A percentile compares a stretch with the other conserved stretches of the same genome.
Conservation (phyloP, 2,888 invertebrate species). For the Heteromurus nitidus region DNA sequence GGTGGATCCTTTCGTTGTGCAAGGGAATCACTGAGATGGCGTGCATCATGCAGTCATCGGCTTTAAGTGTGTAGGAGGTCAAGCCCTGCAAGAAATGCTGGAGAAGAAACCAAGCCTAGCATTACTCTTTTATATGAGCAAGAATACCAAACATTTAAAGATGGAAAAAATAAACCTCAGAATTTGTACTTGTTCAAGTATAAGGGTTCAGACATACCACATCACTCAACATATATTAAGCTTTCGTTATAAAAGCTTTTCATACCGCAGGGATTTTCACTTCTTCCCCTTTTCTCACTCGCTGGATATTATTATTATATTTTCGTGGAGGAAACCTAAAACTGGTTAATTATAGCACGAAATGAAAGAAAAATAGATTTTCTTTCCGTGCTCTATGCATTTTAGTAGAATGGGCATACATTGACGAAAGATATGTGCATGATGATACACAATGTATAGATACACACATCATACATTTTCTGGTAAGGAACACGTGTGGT, state of each 20-base stretch:
- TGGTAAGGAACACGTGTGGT: slow-evolving; percentile 9
- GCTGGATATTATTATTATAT: not conserved
- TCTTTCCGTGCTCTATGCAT: not conserved
- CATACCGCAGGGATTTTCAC: slow-evolving; percentile 6
- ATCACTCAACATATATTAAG: not conserved
- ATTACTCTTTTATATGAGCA: not conserved
- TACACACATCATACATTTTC: too few species aligned
- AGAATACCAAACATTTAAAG: not conserved
- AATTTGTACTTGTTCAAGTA: not conserved
- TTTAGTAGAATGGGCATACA: too few species aligned
- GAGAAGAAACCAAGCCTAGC: too few species aligned
- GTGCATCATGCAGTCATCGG: slow-evolving; percentile 39
- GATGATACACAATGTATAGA: too few species aligned
- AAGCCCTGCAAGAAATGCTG: slow-evolving; percentile 8
- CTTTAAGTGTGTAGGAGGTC: slow-evolving; percentile 38
- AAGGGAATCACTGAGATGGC: slow-evolving; percentile 10
- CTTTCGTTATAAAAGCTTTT: too few species aligned
- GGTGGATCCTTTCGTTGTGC: not conserved
- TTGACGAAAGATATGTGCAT: too few species aligned
- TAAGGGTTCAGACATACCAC: too few species aligned
- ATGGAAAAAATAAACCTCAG: not conserved
- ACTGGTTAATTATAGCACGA: slow-evolving; percentile 26
- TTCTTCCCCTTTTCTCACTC: not conserved
- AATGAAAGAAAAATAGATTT: slow-evolving; percentile 22
- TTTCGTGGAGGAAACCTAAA: slow-evolving; percentile 13